Conservation (phyloP, 2,797 vertebrate genomes). For the Ctenopoma kingsleyae region DNA sequence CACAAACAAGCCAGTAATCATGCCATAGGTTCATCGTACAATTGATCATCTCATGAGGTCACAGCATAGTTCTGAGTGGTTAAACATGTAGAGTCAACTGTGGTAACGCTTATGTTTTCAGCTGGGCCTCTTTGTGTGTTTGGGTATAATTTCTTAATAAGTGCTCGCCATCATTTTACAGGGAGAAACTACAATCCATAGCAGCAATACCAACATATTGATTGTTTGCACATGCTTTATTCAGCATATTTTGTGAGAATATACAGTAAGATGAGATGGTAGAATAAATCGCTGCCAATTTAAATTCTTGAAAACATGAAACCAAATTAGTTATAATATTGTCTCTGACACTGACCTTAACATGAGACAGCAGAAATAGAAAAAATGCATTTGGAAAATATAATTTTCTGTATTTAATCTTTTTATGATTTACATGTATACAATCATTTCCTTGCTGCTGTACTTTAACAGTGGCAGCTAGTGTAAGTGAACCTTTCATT, state of each 20-base stretch:
- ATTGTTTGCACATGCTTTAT: constrained; percentile 1
- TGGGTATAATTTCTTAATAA: not conserved
- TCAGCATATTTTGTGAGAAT: not conserved
- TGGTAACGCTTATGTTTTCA: not conserved
- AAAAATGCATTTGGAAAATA: too few relatives aligned
- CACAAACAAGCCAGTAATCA: not conserved
- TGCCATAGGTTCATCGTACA: not conserved
- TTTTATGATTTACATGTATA: too few relatives aligned
- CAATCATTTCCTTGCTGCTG: too few relatives aligned
- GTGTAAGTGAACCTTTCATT: constrained; percentile 9
- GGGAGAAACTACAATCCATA: not conserved
- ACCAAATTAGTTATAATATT: too few relatives aligned
- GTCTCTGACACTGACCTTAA: too few relatives aligned
- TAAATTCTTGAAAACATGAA: not conserved
- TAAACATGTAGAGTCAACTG: constrained; percentile 1
- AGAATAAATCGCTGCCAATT: not conserved
- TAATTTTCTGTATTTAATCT: too few relatives aligned
- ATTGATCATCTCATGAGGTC: too few relatives aligned
- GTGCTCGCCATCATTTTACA: constrained; percentile 8
- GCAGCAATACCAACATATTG: constrained; percentile 12
- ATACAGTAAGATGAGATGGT: not conserved
- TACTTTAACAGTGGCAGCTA: too few relatives aligned
- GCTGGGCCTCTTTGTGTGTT: constrained; percentile 10
- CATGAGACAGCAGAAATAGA: too few relatives aligned
- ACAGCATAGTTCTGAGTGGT: not conserved